Base-by-base conservation (phyloP, 2,797 vertebrate species). In the Notoglanidium macrostoma region DNA sequence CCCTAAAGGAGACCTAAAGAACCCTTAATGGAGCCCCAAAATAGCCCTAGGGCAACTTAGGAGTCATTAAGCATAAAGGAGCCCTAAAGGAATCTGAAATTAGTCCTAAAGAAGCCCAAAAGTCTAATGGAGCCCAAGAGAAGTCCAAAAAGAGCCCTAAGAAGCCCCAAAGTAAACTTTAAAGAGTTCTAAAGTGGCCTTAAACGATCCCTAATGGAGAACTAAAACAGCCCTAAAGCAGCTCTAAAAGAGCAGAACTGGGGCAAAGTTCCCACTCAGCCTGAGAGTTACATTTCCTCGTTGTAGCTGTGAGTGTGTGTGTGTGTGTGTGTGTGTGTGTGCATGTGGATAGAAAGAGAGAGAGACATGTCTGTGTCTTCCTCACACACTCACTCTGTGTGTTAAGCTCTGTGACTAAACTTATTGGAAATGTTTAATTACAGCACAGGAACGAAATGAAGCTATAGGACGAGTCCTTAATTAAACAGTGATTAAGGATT, bases 361-460 rank as follows among this genome's bases (percentile, higher is more conserved):
- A 57, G 76, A 57, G 14, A 54, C 1, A 77, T 15, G 21, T 70
- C 2, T 74, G 51, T 87, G 11, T 2, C 14, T 19, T 19, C 86
- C 88, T 87, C 87, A 81, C 86, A 87, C 89, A 83, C 86, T 81
- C 32, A 32, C 70, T 87, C 65, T 35, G 29, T 79, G 32, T 79
- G 77, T 73, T 90, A 92, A 90, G 85, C 91, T 88, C 90, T 91
- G 90, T 92, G 89, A 91, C 90, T 61, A 90, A 90, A 89, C 84
- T 88, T 89, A 88, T 88, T 90, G 85, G 89, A 90, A 92, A 85
- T 91, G 91, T 91, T 92, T 92, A 92, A 92, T 92, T 90, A 88
- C 89, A 88, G 84, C 61, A 87, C 85, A 77, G 89, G 87, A 86
- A 89, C 87, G 89, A 89, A 91, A 90, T 90, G 84, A 90, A 89